A percentile compares a stretch with the other conserved stretches of the same genome.
phyloP scores from a whole-genome alignment of 2,797 vertebrate genomes.

The Tapirus indicus region DNA sequence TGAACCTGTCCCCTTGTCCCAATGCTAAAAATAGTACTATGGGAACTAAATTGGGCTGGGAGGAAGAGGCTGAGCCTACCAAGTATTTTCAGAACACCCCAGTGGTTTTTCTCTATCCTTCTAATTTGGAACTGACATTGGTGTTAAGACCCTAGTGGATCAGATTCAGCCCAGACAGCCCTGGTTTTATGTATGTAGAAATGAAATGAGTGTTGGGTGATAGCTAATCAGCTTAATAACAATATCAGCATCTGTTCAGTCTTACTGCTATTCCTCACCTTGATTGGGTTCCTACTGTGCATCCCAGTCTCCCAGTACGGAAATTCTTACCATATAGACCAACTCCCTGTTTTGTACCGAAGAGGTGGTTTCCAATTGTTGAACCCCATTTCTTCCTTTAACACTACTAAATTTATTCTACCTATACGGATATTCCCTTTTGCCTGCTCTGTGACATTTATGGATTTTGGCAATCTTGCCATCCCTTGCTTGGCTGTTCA shows the following conservation, averaged over 20 bases:
- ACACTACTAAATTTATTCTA: background rate
- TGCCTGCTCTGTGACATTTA: background rate
- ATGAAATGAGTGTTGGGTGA: constrained; percentile 16
- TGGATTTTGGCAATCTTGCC: background rate
- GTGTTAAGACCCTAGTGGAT: background rate
- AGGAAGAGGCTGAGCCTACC: background rate
- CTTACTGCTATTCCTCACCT: background rate
- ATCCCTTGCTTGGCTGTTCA: background rate
- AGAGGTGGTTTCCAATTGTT: background rate
- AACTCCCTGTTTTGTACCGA: background rate
- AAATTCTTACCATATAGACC: background rate
- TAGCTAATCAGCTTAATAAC: constrained; percentile 61
- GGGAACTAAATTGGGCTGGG: background rate
- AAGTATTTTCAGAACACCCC: constrained; percentile 12
- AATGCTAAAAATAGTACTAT: background rate
- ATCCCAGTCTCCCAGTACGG: background rate
- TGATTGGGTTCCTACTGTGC: background rate
- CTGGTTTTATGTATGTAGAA: background rate
- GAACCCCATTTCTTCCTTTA: background rate
- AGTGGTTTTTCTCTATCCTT: background rate
- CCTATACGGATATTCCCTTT: background rate
- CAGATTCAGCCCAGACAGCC: background rate
- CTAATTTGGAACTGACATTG: constrained; percentile 17
- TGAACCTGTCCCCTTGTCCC: background rate
- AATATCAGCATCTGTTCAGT: constrained; percentile 13